Evolutionary conservation across 2,888 invertebrate species (phyloP).

Genomic region (Epistrophe grossulariae): DNA sequence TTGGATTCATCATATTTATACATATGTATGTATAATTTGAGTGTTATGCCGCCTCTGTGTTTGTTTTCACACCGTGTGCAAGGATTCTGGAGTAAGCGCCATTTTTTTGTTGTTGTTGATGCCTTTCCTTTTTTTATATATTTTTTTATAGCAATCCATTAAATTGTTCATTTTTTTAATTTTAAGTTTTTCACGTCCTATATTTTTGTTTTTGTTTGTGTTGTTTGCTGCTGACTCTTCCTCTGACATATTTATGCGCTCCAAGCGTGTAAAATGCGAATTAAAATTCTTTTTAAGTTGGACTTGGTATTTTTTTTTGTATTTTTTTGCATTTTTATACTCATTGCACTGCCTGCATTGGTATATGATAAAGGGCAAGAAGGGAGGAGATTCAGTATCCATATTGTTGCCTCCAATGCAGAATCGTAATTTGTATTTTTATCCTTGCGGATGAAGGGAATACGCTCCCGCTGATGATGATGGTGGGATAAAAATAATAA

Average conservation of each 20-base stretch:
- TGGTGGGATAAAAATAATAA: slow-evolving; percentile 45
- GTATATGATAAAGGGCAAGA: not conserved
- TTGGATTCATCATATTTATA: slow-evolving; percentile 3
- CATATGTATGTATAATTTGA: not conserved
- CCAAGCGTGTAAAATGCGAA: slow-evolving; percentile 77
- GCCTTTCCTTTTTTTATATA: not conserved
- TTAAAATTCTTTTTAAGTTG: slow-evolving; percentile 76
- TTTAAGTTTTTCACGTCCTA: slow-evolving; percentile 50
- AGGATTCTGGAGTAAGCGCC: slow-evolving; percentile 47
- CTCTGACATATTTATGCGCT: slow-evolving; percentile 75
- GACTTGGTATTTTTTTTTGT: slow-evolving; percentile 28
- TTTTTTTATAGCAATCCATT: slow-evolving; percentile 58
- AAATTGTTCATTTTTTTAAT: slow-evolving; percentile 61
- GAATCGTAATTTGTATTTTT: slow-evolving; percentile 72
- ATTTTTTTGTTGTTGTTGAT: slow-evolving; percentile 15
- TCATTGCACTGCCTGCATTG: slow-evolving; percentile 46
- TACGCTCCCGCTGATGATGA: slow-evolving; percentile 10
- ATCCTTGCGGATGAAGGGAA: slow-evolving; percentile 58
- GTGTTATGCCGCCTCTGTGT: not conserved
- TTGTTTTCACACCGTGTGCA: slow-evolving; percentile 51
- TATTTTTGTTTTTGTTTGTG: slow-evolving; percentile 64
- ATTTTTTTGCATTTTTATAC: slow-evolving; percentile 37
- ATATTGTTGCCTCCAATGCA: slow-evolving; percentile 31
- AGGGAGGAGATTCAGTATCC: not conserved
- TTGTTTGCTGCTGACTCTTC: slow-evolving; percentile 36